Evolutionary conservation across 64 coral and sea anemone genomes (phyloP).

Genomic region (Stylophora pistillata): DNA sequence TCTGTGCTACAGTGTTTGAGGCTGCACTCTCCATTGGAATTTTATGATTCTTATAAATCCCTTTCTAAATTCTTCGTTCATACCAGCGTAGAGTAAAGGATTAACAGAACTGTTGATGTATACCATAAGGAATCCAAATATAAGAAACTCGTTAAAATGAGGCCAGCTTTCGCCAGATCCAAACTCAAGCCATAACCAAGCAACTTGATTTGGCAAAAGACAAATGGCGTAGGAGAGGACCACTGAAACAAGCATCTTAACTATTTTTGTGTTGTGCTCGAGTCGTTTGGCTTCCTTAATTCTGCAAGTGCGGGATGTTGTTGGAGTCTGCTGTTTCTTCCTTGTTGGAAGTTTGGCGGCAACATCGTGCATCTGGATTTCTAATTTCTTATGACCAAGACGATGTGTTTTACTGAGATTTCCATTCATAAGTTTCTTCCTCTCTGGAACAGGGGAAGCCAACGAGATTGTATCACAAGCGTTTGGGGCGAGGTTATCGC

Average conservation of each 20-base stretch:
- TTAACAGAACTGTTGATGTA: slow-evolving; percentile 88
- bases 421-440: background rate
- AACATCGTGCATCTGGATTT: background rate
- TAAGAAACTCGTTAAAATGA: slow-evolving; percentile 36
- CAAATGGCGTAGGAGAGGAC: slow-evolving; percentile 76
- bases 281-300: slow-evolving; percentile 62
- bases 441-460: background rate
- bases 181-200: slow-evolving; percentile 87
- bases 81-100: slow-evolving; percentile 84
- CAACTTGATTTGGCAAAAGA: slow-evolving; percentile 80
- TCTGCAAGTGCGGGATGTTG: background rate
- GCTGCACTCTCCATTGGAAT: slow-evolving; percentile 11
- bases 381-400: background rate
- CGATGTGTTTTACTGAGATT: background rate
- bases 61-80: slow-evolving; percentile 91
- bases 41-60: slow-evolving; percentile 69
- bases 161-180: slow-evolving; percentile 55
- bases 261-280: slow-evolving; percentile 80
- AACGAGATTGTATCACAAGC: background rate
- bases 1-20: background rate
- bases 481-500: background rate
- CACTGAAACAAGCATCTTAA: slow-evolving; percentile 84
- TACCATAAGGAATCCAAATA: slow-evolving; percentile 78
- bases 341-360: background rate
- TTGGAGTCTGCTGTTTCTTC: background rate